A percentile compares a stretch with the other conserved stretches of the same genome.
phyloP scores from a whole-genome alignment of 2,797 vertebrate genomes.

The Myotis findleyi region DNA sequence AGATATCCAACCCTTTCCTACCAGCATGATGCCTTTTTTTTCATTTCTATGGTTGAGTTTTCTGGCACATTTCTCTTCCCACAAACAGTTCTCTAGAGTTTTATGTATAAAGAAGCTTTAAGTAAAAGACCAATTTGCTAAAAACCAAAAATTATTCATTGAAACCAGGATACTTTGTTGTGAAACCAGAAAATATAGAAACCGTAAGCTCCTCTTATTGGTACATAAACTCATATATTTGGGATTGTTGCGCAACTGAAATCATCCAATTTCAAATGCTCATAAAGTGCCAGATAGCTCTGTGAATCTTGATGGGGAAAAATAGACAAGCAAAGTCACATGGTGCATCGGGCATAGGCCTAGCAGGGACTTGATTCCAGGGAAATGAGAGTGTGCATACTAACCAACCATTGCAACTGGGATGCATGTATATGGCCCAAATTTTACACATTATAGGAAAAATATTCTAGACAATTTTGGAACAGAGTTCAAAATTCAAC shows the following conservation, averaged over 20 bases:
- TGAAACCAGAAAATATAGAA: constrained; percentile 66
- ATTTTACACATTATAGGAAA: not conserved
- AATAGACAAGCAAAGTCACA: not conserved
- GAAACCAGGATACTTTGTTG: constrained; percentile 26
- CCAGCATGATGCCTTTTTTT: not conserved
- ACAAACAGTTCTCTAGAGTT: constrained; percentile 66
- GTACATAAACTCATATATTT: constrained; percentile 18
- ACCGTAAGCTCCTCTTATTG: not conserved
- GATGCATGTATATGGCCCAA: not conserved
- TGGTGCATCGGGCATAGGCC: not conserved
- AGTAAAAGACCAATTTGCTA: constrained; percentile 63
- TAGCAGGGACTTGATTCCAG: not conserved
- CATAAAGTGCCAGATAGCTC: not conserved
- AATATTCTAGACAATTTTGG: not conserved
- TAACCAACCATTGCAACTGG: not conserved
- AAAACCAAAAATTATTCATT: constrained; percentile 62
- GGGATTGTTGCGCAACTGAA: not conserved
- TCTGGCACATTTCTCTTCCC: constrained; percentile 20
- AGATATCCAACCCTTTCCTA: constrained; percentile 31
- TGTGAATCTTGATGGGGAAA: not conserved
- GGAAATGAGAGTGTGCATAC: not conserved
- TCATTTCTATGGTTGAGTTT: constrained; percentile 13
- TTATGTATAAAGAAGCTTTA: constrained; percentile 53
- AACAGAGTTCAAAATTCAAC: not conserved
- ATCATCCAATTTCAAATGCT: constrained; percentile 13